Conservation (phyloP, 2,113 vertebrate species). For the Syngnathus typhle region DNA sequence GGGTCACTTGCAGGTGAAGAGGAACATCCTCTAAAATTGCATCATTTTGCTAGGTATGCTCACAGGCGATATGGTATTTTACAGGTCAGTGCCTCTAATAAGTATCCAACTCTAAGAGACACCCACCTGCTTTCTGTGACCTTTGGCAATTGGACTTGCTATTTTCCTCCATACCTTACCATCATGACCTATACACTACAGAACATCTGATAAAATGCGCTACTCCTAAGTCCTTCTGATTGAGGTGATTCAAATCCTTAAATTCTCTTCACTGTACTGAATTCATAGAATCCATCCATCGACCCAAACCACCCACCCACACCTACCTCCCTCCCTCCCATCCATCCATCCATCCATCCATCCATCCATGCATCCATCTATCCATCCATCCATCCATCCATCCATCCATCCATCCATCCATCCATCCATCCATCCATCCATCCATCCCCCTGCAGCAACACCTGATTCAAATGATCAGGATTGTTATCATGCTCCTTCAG, state of each 20-base stretch:
- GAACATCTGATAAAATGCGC: neutral
- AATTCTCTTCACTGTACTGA: too few relatives aligned
- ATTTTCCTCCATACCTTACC: conserved; percentile 37
- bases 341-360: too few relatives aligned
- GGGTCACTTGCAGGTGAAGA: conserved; percentile 57
- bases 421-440: too few relatives aligned
- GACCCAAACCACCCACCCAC: too few relatives aligned
- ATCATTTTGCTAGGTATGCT: conserved; percentile 69
- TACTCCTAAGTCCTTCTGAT: neutral
- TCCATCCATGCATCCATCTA: too few relatives aligned
- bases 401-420: too few relatives aligned
- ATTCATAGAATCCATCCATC: too few relatives aligned
- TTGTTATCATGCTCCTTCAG: too few relatives aligned
- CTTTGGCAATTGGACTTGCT: conserved; percentile 65
- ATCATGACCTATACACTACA: neutral
- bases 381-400: too few relatives aligned
- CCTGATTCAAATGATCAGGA: too few relatives aligned
- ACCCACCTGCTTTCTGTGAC: conserved; percentile 68
- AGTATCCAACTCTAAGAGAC: conserved; percentile 49
- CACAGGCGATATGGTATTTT: conserved; percentile 64
- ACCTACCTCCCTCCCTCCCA: too few relatives aligned
- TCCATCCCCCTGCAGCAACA: too few relatives aligned
- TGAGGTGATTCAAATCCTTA: neutral
- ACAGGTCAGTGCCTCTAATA: conserved; percentile 71
- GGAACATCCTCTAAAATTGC: conserved; percentile 72